Evolutionary conservation across 2,888 invertebrate genomes (phyloP), one percentile per base, ranked within the genome.

Genomic region (Camponotus fellah): DNA sequence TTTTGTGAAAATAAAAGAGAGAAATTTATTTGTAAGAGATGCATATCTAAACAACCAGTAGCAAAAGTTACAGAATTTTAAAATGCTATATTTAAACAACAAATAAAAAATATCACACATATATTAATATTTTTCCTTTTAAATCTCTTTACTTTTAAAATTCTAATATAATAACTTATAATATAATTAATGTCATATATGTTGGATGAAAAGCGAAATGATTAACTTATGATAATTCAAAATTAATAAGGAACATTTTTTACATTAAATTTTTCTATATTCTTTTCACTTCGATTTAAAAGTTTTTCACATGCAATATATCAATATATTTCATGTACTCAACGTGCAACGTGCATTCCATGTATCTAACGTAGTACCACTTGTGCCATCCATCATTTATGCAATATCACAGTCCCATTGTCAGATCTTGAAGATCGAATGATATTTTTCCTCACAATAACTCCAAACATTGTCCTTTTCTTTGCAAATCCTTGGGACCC

Each of bases 401-500:
- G 77, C 56, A 58, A 77, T 71, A 80, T 80, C 71, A 69, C 46
- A 21, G 37, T 4, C 37, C 8, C 17, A 34, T 37, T 58, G 43
- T 58, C 77, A 58, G n/a, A 66, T 58, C 14, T 68, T 77, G 77
- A 40, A 53, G 49, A 80, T 80, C 40, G 71, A 66, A 46, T 17
- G 79, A 80, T 60, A 71, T 71, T 17, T 26, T 79, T 71, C 37
- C 32, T 69, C 46, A 69, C 79, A 71, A 79, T 79, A 71, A 79
- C 60, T 14, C 17, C 60, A 69, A 60, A 79, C 60, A 79, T 71
- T 79, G 79, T 71, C 79, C 79, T 60, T 69, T 79, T 17, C 79
- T 17, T 79, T 60, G 21, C 46, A 71, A 60, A 79, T 79, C 60
- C 71, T 71, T 17, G 17, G 43, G 32, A 71, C 46, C 26, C 12